A percentile compares a stretch with the other conserved stretches of the same genome.
These are phyloP conservation scores for Porites cylindrica DNA, from an alignment of 92 coral and sea anemone species.

Conservation along the genomic window DNA sequence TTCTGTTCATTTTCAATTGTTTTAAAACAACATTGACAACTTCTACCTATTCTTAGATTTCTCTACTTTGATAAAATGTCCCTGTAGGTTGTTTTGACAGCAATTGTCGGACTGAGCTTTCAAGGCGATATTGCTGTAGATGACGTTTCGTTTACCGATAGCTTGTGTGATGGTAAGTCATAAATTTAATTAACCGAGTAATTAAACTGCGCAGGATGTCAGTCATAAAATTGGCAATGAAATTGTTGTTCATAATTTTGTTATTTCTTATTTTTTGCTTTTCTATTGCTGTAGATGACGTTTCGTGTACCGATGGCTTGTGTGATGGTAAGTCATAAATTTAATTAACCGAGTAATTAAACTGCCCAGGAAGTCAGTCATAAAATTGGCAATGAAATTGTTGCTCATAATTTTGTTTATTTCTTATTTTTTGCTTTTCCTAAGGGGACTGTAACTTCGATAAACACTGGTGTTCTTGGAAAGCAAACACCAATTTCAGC, in stretches of 20 bases:
- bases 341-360: no score
- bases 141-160: constrained; percentile 30
- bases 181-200: no score
- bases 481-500: background rate
- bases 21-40: no score
- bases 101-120: constrained; percentile 13
- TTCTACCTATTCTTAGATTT: no score
- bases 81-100: constrained; percentile 3
- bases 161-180: constrained; percentile 8
- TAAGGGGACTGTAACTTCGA: constrained; percentile 53
- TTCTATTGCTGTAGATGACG: constrained; percentile 21
- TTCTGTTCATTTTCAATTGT: no score
- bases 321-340: constrained; percentile 6
- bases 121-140: constrained; percentile 38
- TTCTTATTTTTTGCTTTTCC: background rate
- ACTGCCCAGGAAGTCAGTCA: no score
- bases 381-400: no score
- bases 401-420: no score
- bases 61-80: background rate
- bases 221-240: no score
- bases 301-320: constrained; percentile 13
- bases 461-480: constrained; percentile 39
- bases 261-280: background rate
- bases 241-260: no score
- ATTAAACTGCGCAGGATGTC: no score